phyloP scores from a whole-genome alignment of 2,888 invertebrate genomes.

The Pyrrhosoma nymphula region DNA sequence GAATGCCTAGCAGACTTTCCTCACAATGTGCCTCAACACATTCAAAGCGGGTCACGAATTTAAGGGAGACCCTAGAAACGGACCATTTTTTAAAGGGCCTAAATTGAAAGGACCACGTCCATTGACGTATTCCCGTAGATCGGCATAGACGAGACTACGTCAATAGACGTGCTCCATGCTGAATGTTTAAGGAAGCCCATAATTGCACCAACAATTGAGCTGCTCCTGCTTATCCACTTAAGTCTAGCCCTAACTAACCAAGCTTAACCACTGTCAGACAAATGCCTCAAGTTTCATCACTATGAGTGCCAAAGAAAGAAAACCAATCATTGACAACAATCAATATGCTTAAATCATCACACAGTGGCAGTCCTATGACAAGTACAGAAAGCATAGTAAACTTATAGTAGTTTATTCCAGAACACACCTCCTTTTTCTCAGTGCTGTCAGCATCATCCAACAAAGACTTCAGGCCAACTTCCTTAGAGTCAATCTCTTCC shows the following conservation, averaged over 20 bases:
- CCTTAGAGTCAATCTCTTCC: slow-evolving; percentile 75
- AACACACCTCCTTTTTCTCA: slow-evolving; percentile 70
- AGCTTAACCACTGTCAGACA: slow-evolving; percentile 9
- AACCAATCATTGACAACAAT: background rate
- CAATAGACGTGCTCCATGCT: too few relatives aligned
- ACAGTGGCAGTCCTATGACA: background rate
- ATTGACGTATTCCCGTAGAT: too few relatives aligned
- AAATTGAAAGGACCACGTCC: too few relatives aligned
- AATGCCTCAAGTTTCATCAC: slow-evolving; percentile 47
- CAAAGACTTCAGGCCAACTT: slow-evolving; percentile 81
- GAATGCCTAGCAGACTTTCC: too few relatives aligned
- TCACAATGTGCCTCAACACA: too few relatives aligned
- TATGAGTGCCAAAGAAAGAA: background rate
- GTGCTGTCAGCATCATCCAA: slow-evolving; percentile 77
- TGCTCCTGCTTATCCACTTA: too few relatives aligned
- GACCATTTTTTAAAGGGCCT: too few relatives aligned
- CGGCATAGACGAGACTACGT: too few relatives aligned
- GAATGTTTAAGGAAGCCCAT: too few relatives aligned
- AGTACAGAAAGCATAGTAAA: background rate
- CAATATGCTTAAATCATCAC: background rate
- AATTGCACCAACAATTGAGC: too few relatives aligned
- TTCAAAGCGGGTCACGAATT: too few relatives aligned
- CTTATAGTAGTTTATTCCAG: background rate
- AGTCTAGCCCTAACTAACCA: background rate
- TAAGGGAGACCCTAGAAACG: too few relatives aligned